Evolutionary conservation across 1,140 invertebrate genomes (phyloP).

Genomic region (Mesaphorura yosii): DNA sequence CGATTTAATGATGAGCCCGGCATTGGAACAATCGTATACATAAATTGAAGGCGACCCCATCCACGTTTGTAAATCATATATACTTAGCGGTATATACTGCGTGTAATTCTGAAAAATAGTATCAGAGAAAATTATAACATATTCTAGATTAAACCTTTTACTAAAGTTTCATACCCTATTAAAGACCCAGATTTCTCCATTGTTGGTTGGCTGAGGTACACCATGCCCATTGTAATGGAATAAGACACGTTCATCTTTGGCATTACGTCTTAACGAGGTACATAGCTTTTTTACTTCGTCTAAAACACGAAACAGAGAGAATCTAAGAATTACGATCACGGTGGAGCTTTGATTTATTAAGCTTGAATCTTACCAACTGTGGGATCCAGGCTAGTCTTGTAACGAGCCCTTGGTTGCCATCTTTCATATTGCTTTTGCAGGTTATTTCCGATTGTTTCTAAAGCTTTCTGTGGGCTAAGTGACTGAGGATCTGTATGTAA

Average conservation of each 20-base stretch:
- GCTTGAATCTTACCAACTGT: too few relatives aligned
- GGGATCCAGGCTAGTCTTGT: slow-evolving; percentile 92
- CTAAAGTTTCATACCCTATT: slow-evolving; percentile 58
- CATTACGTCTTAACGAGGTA: slow-evolving; percentile 85
- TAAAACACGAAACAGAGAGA: too few relatives aligned
- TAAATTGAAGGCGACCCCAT: slow-evolving; percentile 98
- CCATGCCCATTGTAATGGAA: slow-evolving; percentile 99
- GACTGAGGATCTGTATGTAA: slow-evolving; percentile 56
- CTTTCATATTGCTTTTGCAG: slow-evolving; percentile 90
- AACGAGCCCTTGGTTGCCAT: slow-evolving; percentile 92
- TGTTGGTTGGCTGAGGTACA: slow-evolving; percentile 91
- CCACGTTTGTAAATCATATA: slow-evolving; percentile 97
- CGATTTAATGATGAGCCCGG: slow-evolving; percentile 86
- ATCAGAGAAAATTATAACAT: background rate
- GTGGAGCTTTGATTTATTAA: too few relatives aligned
- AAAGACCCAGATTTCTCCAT: slow-evolving; percentile 99
- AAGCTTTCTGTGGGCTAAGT: slow-evolving; percentile 79
- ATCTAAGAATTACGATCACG: too few relatives aligned
- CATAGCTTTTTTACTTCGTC: slow-evolving; percentile 98
- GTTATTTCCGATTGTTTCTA: slow-evolving; percentile 81
- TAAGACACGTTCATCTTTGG: slow-evolving; percentile 95
- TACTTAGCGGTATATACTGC: slow-evolving; percentile 96
- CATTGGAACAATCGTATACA: slow-evolving; percentile 98
- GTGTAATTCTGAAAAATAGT: slow-evolving; percentile 66
- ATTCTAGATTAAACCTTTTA: slow-evolving; percentile 7